A percentile compares a stretch with the other conserved stretches of the same genome.
phyloP scores from a whole-genome alignment of 2,113 vertebrate genomes.

The Ardeotis arabs region DNA sequence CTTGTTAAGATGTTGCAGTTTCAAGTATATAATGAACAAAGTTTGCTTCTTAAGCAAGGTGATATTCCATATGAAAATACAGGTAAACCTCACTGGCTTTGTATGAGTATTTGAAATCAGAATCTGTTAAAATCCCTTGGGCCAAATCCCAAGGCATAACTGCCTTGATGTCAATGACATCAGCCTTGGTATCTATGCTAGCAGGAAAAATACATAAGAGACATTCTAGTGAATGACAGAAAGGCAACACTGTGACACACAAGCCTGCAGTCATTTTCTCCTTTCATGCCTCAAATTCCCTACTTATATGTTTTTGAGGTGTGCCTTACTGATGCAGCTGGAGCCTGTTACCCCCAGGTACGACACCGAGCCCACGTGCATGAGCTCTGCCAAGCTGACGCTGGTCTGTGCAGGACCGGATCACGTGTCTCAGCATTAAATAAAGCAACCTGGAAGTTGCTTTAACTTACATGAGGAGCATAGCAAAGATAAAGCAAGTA shows the following conservation, averaged over 20 bases:
- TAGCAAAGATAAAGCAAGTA: background rate
- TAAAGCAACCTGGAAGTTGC: background rate
- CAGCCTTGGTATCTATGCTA: background rate
- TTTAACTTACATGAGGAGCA: background rate
- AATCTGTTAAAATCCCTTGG: background rate
- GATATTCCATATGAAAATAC: background rate
- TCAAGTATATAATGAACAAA: background rate
- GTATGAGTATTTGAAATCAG: background rate
- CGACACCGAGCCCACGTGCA: rapidly evolving
- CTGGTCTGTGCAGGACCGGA: background rate
- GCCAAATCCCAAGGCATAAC: background rate
- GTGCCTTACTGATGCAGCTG: background rate
- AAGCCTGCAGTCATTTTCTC: background rate
- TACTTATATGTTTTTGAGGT: background rate
- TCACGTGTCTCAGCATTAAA: background rate
- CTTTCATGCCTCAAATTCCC: background rate
- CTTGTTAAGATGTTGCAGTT: background rate
- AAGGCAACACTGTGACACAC: rapidly evolving
- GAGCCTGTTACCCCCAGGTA: background rate
- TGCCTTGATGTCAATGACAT: background rate
- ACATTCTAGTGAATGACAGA: background rate
- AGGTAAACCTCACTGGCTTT: background rate
- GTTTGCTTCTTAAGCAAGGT: background rate
- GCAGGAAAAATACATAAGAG: background rate
- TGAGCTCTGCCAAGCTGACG: rapidly evolving